Base-by-base conservation (phyloP, 2,888 invertebrate genomes). In the Esperia sulphurella region DNA sequence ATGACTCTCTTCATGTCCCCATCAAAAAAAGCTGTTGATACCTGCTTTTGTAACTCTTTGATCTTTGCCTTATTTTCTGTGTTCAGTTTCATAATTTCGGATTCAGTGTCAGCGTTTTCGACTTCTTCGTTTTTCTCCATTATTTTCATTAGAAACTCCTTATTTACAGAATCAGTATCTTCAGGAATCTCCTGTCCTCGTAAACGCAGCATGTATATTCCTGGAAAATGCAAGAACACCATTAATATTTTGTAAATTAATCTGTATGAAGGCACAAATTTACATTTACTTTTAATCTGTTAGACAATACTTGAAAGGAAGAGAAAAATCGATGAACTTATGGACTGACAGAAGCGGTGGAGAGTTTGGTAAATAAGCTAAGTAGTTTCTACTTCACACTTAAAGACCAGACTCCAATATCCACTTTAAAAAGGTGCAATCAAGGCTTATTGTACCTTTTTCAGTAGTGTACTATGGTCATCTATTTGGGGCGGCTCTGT, bases 71-170 rank as follows among this genome's bases (percentile, higher is more conserved):
- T 91, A 66, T 94, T 93, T 65, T 92, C 90, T 45, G 84, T 66
- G 49, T 92, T 90, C 1, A 95, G 72, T 45, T 82, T 65, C 57
- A 91, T 82, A 12, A 95, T 84, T 71, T 93, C 88, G 45, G 91
- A 83, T 50, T 88, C 83, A 3, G 91, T 81, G 9, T 90, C 81
- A 4, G 94, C 94, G 50, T 92, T 93, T 62, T 94, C 94, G 0
- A 97, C 92, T 77, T 94, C 93, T 86, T 98, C 97, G 80, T 97
- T 98, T 48, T 94, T 91, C 68, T 96, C 96, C 96, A 98, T 96
- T 55, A 98, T 95, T 75, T 94, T 90, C 90, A 94, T 92, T 0
- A 97, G 89, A 71, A 97, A 95, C 55, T 91, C 90, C 45, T 92
- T 88, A 63, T 95, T 92, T 10, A 93, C 68, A 3, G 21, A 21